Base-by-base conservation (phyloP, 2,888 invertebrate genomes). In the Dynastes hyllus region DNA sequence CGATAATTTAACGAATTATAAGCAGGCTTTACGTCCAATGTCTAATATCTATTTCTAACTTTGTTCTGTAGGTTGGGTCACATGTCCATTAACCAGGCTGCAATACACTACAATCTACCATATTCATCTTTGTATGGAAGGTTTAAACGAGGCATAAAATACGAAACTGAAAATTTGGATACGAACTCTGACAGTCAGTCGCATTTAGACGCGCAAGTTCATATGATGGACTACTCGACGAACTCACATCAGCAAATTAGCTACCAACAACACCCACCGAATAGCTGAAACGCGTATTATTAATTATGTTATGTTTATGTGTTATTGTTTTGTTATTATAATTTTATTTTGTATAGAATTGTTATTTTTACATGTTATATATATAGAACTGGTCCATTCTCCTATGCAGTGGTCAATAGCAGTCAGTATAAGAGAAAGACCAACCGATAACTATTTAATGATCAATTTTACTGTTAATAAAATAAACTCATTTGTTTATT, bases 61-160 rank as follows among this genome's bases (percentile, higher is more conserved):
- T 27, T 61, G 6, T 61, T 2, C 88, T 89, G 65, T 86, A 96
- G 96, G 86, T 91, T 96, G 83, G 97, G 97, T 40, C 96, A 96
- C 88, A 96, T 97, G 96, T 96, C 96, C 81, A 97, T 97, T 85
- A 97, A 97, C 89, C 97, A 97, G 89, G 97, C 97, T 73, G 96
- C 96, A 76, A 97, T 97, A 84, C 96, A 97, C 88, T 97, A 94
- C 89, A 97, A 97, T 89, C 90, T 97, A 86, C 97, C 97, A 55
- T 97, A 97, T 88, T 96, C 96, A 13, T 97, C 97, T 3, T 90
- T 97, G 40, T 97, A 97, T 87, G 96, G 96, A 0, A 92, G 97
- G 79, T 96, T 96, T 88, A 97, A 97, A 88, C 92, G 96, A 73
- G 95, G 95, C 86, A 87, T 88, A 69, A 96, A 96, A 88, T 95